Percentiles rank a stretch among this genome's conserved stretches.
Conservation (phyloP, 2,113 vertebrate genomes). For the Dissostichus mawsoni region DNA sequence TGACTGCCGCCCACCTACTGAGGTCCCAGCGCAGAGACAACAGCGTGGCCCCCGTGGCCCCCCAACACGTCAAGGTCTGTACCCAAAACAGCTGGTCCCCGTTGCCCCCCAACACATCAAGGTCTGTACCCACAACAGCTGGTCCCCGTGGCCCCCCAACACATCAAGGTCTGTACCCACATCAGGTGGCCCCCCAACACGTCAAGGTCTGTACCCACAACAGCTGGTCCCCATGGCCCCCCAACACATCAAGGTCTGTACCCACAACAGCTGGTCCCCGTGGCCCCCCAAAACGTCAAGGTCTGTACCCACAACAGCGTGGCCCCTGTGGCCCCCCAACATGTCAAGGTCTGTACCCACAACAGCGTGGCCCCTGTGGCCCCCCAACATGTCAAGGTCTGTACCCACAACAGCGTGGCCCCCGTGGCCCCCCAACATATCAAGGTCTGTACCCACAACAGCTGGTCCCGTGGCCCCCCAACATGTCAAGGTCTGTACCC, state of each 20-base stretch:
- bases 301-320: too few relatives aligned
- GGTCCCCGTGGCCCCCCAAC: constrained; percentile 88
- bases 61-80: constrained; percentile 86
- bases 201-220: too few relatives aligned
- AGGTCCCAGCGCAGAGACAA: constrained; percentile 90
- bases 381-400: too few relatives aligned
- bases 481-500: constrained; percentile 82
- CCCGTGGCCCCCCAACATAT: constrained; percentile 90
- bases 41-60: constrained; percentile 89
- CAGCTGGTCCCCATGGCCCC: too few relatives aligned
- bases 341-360: too few relatives aligned
- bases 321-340: too few relatives aligned
- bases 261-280: too few relatives aligned
- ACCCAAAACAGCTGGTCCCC: constrained; percentile 85
- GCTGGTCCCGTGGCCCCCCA: constrained; percentile 89
- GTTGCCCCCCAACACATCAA: constrained; percentile 90
- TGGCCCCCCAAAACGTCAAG: too few relatives aligned
- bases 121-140: constrained; percentile 82
- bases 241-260: too few relatives aligned
- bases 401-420: constrained; percentile 83
- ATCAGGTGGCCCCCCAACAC: too few relatives aligned
- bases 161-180: constrained; percentile 80
- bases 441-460: constrained; percentile 82
- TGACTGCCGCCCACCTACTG: constrained; percentile 94
- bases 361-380: too few relatives aligned